Conservation (phyloP, 2,888 invertebrate species). For the Silvanus unidentatus region DNA sequence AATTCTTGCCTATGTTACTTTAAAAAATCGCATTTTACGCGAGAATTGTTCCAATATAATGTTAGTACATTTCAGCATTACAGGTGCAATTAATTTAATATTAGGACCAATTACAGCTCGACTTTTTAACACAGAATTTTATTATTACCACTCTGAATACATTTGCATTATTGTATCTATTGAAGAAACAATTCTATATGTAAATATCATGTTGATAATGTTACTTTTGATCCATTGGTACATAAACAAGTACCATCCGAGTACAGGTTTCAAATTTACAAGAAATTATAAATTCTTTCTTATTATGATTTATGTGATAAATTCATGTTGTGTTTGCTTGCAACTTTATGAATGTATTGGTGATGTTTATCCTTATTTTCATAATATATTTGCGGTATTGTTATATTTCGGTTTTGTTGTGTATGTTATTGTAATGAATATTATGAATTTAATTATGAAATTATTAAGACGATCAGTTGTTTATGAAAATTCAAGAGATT, state of each 20-base stretch:
- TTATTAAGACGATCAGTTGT: not conserved
- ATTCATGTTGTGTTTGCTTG: constrained; percentile 3
- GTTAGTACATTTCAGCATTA: too few relatives aligned
- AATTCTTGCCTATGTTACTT: too few relatives aligned
- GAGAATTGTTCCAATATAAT: too few relatives aligned
- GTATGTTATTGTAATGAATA: constrained; percentile 15
- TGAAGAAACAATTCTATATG: constrained; percentile 9
- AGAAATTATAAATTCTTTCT: constrained; percentile 8
- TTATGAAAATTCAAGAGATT: too few relatives aligned
- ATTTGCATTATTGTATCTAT: constrained; percentile 6
- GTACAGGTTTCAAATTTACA: constrained; percentile 8
- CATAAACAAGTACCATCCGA: constrained; percentile 12
- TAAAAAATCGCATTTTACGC: too few relatives aligned
- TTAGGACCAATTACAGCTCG: too few relatives aligned
- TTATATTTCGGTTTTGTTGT: constrained; percentile 12
- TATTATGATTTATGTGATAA: constrained; percentile 9
- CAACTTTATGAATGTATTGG: constrained; percentile 2
- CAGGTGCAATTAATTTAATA: too few relatives aligned
- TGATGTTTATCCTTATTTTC: not conserved
- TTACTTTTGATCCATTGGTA: constrained; percentile 16
- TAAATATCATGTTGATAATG: constrained; percentile 9
- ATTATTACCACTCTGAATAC: too few relatives aligned
- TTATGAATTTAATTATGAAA: constrained; percentile 10
- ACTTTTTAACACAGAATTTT: too few relatives aligned
- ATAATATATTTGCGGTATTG: constrained; percentile 7